These are phyloP conservation scores for Monopis laevigella DNA, from an alignment of 2,888 invertebrate genomes.

Conservation along the genomic window DNA sequence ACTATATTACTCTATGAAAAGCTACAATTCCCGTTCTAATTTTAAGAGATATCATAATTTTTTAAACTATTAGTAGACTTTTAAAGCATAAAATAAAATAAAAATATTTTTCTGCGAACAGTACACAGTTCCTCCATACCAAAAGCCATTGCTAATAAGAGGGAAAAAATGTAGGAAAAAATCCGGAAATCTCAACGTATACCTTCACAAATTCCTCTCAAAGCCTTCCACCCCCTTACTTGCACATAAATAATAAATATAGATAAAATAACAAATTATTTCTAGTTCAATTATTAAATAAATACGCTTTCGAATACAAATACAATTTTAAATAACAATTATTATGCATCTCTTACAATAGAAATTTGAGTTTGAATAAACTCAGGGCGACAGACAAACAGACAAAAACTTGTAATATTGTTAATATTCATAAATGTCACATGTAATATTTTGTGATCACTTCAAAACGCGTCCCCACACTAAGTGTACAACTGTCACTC, in stretches of 20 bases:
- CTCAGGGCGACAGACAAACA: constrained; percentile 22
- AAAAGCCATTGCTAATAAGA: constrained; percentile 32
- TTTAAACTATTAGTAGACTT: too few species aligned
- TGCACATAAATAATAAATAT: not conserved
- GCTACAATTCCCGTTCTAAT: too few species aligned
- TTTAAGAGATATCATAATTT: too few species aligned
- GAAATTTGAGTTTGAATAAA: not conserved
- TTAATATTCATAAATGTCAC: constrained; percentile 39
- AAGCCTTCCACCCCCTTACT: constrained; percentile 11
- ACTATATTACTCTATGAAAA: too few species aligned
- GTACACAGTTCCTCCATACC: constrained; percentile 18
- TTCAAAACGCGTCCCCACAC: constrained; percentile 12
- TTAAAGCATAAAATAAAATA: not conserved
- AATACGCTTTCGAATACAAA: too few species aligned
- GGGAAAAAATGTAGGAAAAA: constrained; percentile 23
- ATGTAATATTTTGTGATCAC: constrained; percentile 15
- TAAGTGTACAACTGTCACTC: constrained; percentile 20
- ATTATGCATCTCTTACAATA: not conserved
- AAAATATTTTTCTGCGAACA: constrained; percentile 1
- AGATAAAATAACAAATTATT: too few species aligned
- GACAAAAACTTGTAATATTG: constrained; percentile 24
- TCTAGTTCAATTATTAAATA: too few species aligned
- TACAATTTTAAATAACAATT: too few species aligned
- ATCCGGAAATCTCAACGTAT: constrained; percentile 28
- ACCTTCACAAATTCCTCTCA: constrained; percentile 23